Percentiles rank a stretch among this genome's conserved stretches.
Conservation (phyloP, 2,113 vertebrate genomes). For the Australoheros scitulus region DNA sequence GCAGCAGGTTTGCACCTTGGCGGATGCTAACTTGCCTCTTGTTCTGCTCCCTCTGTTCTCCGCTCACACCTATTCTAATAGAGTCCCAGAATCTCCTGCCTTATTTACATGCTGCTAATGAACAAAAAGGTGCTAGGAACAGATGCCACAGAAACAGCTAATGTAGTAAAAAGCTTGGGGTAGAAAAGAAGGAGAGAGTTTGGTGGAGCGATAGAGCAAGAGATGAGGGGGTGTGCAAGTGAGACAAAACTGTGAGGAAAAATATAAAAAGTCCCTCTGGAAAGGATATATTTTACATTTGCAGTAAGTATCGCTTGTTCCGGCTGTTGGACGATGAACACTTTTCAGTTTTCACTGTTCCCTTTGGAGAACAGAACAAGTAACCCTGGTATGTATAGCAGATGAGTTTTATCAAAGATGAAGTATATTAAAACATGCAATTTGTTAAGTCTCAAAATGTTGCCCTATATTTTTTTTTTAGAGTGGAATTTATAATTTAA, state of each 20-base stretch:
- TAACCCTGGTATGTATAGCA: constrained; percentile 6
- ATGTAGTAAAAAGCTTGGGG: constrained; percentile 40
- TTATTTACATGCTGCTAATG: constrained; percentile 68
- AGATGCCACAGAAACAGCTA: constrained; percentile 61
- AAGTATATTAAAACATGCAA: not conserved
- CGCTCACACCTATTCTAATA: constrained; percentile 18
- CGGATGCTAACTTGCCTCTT: constrained; percentile 33
- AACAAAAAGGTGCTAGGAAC: constrained; percentile 59
- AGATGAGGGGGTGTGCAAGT: not conserved
- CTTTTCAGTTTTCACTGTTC: constrained; percentile 10
- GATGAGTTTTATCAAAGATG: not conserved
- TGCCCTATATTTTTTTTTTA: not conserved
- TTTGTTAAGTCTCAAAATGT: not conserved
- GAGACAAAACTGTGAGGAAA: constrained; percentile 29
- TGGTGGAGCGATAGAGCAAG: not conserved
- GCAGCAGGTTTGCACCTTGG: constrained; percentile 49
- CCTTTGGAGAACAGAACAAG: not conserved
- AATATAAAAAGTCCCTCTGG: not conserved
- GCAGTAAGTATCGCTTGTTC: not conserved
- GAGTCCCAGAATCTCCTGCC: constrained; percentile 41
- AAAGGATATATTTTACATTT: constrained; percentile 49
- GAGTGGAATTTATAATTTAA: not conserved
- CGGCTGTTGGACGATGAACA: not conserved
- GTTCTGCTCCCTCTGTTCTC: not conserved
- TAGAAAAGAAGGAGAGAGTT: constrained; percentile 18